A percentile compares a stretch with the other conserved stretches of the same genome.
Evolutionary conservation across 2,888 invertebrate genomes (phyloP).

Genomic region (Anoncus sp.): DNA sequence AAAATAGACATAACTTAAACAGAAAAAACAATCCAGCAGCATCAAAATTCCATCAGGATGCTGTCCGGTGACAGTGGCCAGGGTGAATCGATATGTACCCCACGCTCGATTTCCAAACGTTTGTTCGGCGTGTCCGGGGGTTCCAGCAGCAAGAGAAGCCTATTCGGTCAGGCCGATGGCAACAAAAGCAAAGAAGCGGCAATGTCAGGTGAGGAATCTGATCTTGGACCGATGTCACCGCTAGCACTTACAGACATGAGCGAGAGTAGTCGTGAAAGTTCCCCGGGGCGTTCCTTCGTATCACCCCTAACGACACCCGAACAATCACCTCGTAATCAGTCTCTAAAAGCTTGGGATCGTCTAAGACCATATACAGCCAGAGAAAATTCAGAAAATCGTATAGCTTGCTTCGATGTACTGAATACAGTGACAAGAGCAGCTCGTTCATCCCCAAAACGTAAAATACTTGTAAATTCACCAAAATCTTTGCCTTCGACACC

Average conservation of each 20-base stretch:
- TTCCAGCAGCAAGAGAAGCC: conserved; percentile 71
- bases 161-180: conserved; percentile 63
- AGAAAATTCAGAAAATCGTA: conserved; percentile 20
- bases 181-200: conserved; percentile 44
- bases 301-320: conserved; percentile 74
- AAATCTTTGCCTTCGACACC: conserved; percentile 63
- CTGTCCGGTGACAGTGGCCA: conserved; percentile 70
- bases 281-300: conserved; percentile 71
- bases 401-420: conserved; percentile 72
- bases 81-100: conserved; percentile 71
- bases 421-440: conserved; percentile 70
- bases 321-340: conserved; percentile 62
- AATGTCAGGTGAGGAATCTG: conserved; percentile 77
- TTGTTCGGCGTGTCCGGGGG: conserved; percentile 67
- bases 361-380: conserved; percentile 56
- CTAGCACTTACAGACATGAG: conserved; percentile 73
- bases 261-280: conserved; percentile 68
- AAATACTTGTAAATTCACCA: conserved; percentile 60
- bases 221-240: conserved; percentile 79
- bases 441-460: conserved; percentile 71
- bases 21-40: not conserved
- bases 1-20: too few relatives aligned
- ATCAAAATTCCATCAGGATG: conserved; percentile 50
- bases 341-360: conserved; percentile 68
- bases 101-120: conserved; percentile 71